Evolutionary conservation across 2,888 invertebrate genomes (phyloP), one percentile per base, ranked within the genome.

Genomic region (Epirrhoe alternata): DNA sequence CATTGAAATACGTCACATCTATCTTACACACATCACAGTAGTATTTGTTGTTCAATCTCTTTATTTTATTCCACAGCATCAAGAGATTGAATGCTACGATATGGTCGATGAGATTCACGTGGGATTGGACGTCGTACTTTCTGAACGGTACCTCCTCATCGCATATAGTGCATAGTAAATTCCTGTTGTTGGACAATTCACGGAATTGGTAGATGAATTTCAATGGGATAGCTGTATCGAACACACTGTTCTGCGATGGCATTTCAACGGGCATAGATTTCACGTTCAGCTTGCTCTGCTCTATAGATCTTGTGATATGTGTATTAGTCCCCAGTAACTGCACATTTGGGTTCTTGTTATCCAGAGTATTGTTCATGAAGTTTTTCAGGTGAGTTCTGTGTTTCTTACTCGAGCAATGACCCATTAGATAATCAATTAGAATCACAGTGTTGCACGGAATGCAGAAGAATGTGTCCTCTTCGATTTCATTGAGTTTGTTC

Each of bases 51-150:
- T 67, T 58, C 6, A 51, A 38, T n/a, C 57, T 64, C 55, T 69
- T 71, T 5, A 69, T 66, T 38, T 71, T 69, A 8, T 70, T 69
- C 68, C 71, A 71, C 1, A 71, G 24, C 71, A 71, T 74, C 64
- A 68, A 56, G 8, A 71, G n/a, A 12, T 71, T 69, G 52, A 64
- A 69, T 4, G 66, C 55, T 0, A 71, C 67, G 0, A 71, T 52
- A 30, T 71, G 71, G 24, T 71, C 65, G 0, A 65, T 56, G 1
- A 59, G 14, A 5, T 50, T 51, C 0, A 71, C 59, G 24, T 71
- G 71, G 0, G 47, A n/a, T 14, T 56, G 33, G 0, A 69, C 59
- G 0, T 59, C 51, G 5, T 47, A 42, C 12, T 61, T 56, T 0
- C 10, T 69, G 56, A 64, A 68, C 0, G 33, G 14, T 0, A 71